These are phyloP conservation scores for Xestobium rufovillosum DNA, from an alignment of 2,888 invertebrate genomes.

Conservation along the genomic window DNA sequence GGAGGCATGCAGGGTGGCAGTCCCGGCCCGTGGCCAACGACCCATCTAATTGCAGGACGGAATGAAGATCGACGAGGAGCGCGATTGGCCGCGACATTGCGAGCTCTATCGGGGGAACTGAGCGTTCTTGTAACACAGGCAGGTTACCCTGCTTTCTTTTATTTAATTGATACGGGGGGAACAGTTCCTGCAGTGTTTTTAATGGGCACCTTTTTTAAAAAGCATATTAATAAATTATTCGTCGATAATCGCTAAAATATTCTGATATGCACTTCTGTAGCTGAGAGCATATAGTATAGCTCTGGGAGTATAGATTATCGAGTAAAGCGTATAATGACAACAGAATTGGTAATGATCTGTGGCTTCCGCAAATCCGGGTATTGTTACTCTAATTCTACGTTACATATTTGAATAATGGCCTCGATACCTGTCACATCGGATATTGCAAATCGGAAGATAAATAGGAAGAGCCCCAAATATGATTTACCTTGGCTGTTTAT, in stretches of 20 bases:
- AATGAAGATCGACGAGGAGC: slow-evolving; percentile 65
- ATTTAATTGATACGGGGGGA: slow-evolving; percentile 26
- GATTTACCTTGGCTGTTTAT: slow-evolving; percentile 9
- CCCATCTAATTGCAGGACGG: slow-evolving; percentile 60
- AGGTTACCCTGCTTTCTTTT: too few species aligned
- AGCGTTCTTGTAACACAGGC: too few species aligned
- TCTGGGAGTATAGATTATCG: slow-evolving; percentile 20
- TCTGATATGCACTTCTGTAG: too few species aligned
- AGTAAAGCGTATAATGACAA: slow-evolving; percentile 26
- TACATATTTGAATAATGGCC: slow-evolving; percentile 30
- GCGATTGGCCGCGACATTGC: slow-evolving; percentile 52
- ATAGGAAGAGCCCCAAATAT: slow-evolving; percentile 27
- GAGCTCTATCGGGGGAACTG: slow-evolving; percentile 17
- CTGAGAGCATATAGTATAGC: too few species aligned
- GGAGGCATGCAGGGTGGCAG: slow-evolving; percentile 15
- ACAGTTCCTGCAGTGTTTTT: too few species aligned
- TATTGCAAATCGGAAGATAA: slow-evolving; percentile 32
- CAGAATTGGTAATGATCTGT: slow-evolving; percentile 32
- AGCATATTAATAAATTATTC: background rate
- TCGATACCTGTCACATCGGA: slow-evolving; percentile 24
- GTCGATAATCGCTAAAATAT: background rate
- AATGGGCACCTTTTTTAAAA: background rate
- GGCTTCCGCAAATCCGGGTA: slow-evolving; percentile 30
- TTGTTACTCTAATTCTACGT: slow-evolving; percentile 29
- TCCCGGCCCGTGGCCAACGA: slow-evolving; percentile 50